A percentile compares a stretch with the other conserved stretches of the same genome.
Evolutionary conservation across 2,888 invertebrate genomes (phyloP).

Genomic region (Pollenia griseotomentosa): DNA sequence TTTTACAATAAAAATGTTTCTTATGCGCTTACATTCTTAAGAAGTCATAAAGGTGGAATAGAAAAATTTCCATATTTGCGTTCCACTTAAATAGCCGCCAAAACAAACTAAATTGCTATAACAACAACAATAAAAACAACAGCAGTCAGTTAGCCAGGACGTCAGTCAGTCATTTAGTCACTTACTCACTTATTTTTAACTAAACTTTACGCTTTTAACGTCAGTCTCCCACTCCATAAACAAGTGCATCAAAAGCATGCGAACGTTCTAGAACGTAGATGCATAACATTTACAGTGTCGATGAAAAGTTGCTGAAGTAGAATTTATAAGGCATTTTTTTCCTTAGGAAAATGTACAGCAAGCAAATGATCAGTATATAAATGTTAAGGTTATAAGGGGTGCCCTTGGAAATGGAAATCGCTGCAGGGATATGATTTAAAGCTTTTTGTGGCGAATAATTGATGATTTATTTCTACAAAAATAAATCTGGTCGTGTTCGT

Average conservation of each 20-base stretch:
- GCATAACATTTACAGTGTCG: conserved; percentile 24
- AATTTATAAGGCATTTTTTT: neutral
- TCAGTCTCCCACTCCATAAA: conserved; percentile 70
- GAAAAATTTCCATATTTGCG: conserved; percentile 73
- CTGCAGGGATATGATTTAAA: no score
- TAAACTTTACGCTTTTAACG: conserved; percentile 64
- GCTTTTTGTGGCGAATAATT: no score
- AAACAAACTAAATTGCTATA: conserved; percentile 72
- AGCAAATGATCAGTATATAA: no score
- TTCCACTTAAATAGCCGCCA: conserved; percentile 74
- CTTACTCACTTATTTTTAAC: conserved; percentile 53
- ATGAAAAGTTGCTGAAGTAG: conserved; percentile 22
- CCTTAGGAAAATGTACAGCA: no score
- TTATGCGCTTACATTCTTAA: conserved; percentile 66
- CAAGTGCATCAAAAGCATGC: conserved; percentile 57
- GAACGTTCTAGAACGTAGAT: neutral
- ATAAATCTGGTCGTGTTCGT: no score
- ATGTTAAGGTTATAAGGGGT: no score
- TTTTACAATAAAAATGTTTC: neutral
- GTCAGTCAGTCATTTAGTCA: conserved; percentile 40
- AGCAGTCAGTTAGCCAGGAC: conserved; percentile 71
- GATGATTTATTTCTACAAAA: no score
- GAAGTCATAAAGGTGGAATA: conserved; percentile 73
- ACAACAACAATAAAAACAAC: conserved; percentile 64
- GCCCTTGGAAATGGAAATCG: no score